A percentile compares a stretch with the other conserved stretches of the same genome.
phyloP scores from a whole-genome alignment of 2,797 vertebrate species.

The Parauchenoglanis punctatus region DNA sequence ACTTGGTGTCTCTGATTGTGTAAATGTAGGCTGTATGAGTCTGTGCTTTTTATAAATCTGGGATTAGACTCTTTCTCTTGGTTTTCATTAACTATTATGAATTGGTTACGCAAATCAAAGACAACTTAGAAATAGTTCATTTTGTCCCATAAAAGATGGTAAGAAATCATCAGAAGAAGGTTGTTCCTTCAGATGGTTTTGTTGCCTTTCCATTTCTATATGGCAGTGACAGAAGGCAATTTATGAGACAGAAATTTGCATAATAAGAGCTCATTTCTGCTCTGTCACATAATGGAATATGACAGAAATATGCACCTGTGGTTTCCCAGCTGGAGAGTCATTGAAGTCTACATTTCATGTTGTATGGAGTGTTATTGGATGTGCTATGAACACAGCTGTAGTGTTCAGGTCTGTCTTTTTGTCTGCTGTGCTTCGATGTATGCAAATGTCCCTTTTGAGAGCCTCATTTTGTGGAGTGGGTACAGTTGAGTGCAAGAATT shows the following conservation, averaged over 20 bases:
- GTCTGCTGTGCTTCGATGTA: neutral
- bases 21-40: neutral
- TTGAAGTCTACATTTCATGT: neutral
- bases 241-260: constrained; percentile 27
- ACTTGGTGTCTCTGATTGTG: neutral
- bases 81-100: neutral
- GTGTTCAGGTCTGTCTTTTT: neutral
- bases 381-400: constrained; percentile 16
- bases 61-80: neutral
- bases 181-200: neutral
- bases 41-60: neutral
- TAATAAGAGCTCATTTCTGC: constrained; percentile 6
- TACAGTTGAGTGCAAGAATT: neutral
- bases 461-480: neutral
- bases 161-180: neutral
- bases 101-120: neutral
- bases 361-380: neutral
- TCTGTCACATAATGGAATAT: constrained; percentile 22
- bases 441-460: neutral
- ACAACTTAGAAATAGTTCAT: neutral
- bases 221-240: neutral
- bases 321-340: neutral
- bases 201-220: neutral
- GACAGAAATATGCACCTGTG: constrained; percentile 13
- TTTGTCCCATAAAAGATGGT: neutral